phyloP scores from a whole-genome alignment of 2,113 vertebrate genomes.

The Mesoclemmys tuberculata region DNA sequence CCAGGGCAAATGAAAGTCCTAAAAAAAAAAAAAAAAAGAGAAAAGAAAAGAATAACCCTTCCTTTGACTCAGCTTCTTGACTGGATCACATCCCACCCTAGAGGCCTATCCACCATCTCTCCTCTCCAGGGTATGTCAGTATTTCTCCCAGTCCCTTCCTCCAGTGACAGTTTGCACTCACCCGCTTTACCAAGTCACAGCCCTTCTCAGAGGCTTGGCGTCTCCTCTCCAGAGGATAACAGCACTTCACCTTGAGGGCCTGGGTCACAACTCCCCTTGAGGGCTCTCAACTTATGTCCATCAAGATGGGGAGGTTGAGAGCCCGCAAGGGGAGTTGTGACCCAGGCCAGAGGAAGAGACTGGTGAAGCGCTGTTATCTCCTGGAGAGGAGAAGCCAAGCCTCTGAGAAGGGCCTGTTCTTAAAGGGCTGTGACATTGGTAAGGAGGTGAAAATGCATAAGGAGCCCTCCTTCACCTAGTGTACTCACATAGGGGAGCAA shows the following conservation, averaged over 20 bases:
- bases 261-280: neutral
- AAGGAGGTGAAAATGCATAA: neutral
- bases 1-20: neutral
- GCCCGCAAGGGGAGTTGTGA: neutral
- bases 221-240: neutral
- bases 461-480: neutral
- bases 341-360: neutral
- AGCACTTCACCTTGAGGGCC: neutral
- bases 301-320: neutral
- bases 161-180: neutral
- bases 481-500: neutral
- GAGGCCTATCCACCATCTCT: rapidly evolving
- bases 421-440: too few relatives aligned
- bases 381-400: rapidly evolving
- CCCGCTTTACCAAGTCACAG: rapidly evolving
- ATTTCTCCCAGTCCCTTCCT: neutral
- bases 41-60: neutral
- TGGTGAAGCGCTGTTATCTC: neutral
- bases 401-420: neutral
- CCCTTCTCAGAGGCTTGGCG: rapidly evolving
- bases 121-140: neutral
- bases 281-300: neutral
- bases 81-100: neutral
- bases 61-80: neutral
- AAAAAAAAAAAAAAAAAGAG: neutral